Base-by-base conservation (phyloP, 64 coral and sea anemone genomes). In the Pocillopora verrucosa region DNA sequence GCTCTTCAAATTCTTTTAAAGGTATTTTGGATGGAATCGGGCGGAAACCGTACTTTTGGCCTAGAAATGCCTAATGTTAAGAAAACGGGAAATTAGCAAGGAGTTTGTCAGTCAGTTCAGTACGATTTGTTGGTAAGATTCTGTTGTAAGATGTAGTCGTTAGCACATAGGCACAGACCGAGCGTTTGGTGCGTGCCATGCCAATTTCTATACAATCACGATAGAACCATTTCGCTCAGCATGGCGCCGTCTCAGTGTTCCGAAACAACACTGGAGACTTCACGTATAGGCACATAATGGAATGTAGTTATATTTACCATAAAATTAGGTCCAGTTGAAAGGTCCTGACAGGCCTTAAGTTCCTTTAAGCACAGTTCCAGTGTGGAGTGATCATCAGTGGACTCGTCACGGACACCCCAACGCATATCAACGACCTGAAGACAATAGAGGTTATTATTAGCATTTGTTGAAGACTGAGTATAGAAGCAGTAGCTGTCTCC, bases 301-400 rank as follows among this genome's bases (percentile, higher is more conserved):
- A 63, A 37, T 24, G 4, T 37, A 17, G 61, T 22, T 16, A 1
- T 13, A 65, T 34, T 92, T 92, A 95, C 94, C 94, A 95, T 80
- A 89, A 95, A 95, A 78, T 95, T 95, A 37, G 94, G 94, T 61
- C 94, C 94, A 35, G 94, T 95, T 1, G 94, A 95, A 59, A 95
- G 87, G 59, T 92, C 63, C 16, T 95, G 94, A 35, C 94, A 95
- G 10, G 94, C 90, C 30, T 89, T 89, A 20, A 96, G 79, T 74
- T 96, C 94, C 41, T 96, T 96, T 57, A 96, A 79, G 80, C 94
- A 96, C 34, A 96, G 67, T 22, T 96, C 94, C 13, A 92, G 59
- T 16, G 94, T 96, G 15, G 94, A 89, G 59, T 96, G 94, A 22
- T 96, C 94, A 73, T 96, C 90, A 13, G 90, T 76, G 15, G 94